Percentiles rank a stretch among this genome's conserved stretches.
Evolutionary conservation across 2,113 vertebrate genomes (phyloP).

Genomic region (Phylloscopus whistleri): DNA sequence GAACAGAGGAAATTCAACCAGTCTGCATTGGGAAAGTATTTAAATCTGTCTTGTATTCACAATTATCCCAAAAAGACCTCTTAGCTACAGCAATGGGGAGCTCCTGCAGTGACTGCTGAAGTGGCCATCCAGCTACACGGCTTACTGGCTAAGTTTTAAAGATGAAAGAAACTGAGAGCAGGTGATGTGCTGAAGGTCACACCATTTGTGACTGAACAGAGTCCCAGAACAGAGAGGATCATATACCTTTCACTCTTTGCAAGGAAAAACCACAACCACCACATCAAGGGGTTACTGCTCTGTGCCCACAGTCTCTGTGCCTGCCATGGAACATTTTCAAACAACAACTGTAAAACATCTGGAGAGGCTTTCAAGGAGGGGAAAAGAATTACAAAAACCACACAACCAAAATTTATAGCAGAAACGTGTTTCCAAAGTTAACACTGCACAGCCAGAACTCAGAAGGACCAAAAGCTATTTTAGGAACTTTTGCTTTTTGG

Average conservation of each 20-base stretch:
- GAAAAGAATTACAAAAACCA: slow-evolving; percentile 19
- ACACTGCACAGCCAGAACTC: slow-evolving; percentile 34
- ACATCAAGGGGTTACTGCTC: slow-evolving; percentile 31
- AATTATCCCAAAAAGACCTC: neutral
- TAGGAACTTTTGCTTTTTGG: neutral
- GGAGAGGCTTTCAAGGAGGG: slow-evolving; percentile 41
- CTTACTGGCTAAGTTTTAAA: neutral
- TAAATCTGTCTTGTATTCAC: neutral
- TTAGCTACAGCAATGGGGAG: neutral
- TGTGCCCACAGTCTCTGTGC: neutral
- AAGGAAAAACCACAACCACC: slow-evolving; percentile 32
- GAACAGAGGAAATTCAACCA: neutral
- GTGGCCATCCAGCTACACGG: neutral
- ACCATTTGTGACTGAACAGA: neutral
- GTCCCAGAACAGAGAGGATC: slow-evolving; percentile 5
- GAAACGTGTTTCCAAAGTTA: slow-evolving; percentile 54
- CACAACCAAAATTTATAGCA: slow-evolving; percentile 54
- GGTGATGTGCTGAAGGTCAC: slow-evolving; percentile 39
- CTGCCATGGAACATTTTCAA: slow-evolving; percentile 50
- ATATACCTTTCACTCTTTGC: neutral
- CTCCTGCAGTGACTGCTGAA: neutral
- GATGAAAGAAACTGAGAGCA: neutral
- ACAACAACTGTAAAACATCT: slow-evolving; percentile 60
- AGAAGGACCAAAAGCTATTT: slow-evolving; percentile 42
- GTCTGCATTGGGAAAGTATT: neutral